Conservation (phyloP, 2,797 vertebrate species). For the Corythornis leucogaster region DNA sequence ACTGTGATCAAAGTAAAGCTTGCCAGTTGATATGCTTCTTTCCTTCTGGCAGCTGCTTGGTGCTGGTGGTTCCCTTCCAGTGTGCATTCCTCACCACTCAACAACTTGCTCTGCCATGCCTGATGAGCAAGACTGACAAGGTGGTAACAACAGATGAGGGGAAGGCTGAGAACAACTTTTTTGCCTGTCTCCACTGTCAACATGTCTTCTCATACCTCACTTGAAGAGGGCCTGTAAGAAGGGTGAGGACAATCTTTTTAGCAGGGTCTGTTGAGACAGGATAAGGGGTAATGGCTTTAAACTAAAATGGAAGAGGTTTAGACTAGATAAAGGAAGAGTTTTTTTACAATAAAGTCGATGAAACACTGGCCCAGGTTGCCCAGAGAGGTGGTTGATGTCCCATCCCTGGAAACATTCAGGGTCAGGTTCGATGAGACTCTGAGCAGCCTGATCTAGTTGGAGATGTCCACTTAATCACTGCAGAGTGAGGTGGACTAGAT, state of each 20-base stretch:
- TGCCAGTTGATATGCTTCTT: background rate
- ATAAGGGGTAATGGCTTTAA: too few relatives aligned
- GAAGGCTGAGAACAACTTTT: background rate
- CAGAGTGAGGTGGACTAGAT: background rate
- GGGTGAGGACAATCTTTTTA: background rate
- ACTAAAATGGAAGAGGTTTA: too few relatives aligned
- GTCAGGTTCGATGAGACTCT: background rate
- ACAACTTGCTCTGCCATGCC: background rate
- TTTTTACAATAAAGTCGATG: background rate
- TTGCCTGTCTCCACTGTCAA: background rate
- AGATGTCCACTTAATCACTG: background rate
- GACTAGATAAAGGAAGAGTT: background rate
- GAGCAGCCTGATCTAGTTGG: background rate
- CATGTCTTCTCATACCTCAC: background rate
- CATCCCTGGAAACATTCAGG: background rate
- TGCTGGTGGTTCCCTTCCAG: background rate
- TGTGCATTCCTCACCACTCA: rapidly evolving
- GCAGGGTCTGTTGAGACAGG: too few relatives aligned
- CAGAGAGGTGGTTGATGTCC: background rate
- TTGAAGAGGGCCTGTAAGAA: background rate
- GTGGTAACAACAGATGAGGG: background rate
- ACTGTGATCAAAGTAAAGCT: background rate
- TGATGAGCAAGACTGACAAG: background rate
- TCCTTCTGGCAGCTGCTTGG: background rate
- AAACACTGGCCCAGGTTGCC: background rate